phyloP scores from a whole-genome alignment of 2,113 vertebrate genomes.

The Tenrec ecaudatus region DNA sequence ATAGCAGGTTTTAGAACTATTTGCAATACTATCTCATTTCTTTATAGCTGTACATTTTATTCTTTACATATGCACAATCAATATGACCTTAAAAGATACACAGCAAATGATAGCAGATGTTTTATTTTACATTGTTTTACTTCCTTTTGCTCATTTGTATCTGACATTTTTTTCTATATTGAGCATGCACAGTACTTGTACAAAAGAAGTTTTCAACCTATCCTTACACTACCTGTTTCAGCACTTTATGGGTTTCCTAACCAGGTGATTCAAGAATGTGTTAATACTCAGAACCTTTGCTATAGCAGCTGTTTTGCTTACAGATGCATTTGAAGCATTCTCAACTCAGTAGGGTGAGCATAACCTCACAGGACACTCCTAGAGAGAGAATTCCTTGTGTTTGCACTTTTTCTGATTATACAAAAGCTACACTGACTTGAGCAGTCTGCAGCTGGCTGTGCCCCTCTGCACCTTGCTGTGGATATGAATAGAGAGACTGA shows the following conservation, averaged over 20 bases:
- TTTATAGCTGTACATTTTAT: neutral
- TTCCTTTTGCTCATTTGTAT: neutral
- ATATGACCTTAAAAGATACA: neutral
- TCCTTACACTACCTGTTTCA: neutral
- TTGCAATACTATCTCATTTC: neutral
- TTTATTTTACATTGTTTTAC: neutral
- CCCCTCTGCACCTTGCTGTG: neutral
- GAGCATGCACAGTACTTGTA: neutral
- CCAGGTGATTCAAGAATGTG: conserved; percentile 41
- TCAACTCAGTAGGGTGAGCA: neutral
- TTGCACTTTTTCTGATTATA: conserved; percentile 60
- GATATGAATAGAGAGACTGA: conserved; percentile 39
- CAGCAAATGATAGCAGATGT: neutral
- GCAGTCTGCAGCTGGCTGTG: conserved; percentile 14
- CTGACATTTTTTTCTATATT: neutral
- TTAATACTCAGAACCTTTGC: neutral
- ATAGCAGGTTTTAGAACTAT: conserved; percentile 1
- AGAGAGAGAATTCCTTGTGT: conserved; percentile 53
- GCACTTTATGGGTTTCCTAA: conserved; percentile 58
- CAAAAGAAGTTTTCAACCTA: neutral
- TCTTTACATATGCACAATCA: neutral
- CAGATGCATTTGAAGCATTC: conserved; percentile 39
- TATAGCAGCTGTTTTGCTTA: conserved; percentile 58
- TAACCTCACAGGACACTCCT: conserved; percentile 28
- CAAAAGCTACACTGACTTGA: neutral